phyloP scores from a whole-genome alignment of 2,888 invertebrate species.

The Arenicola marina region DNA sequence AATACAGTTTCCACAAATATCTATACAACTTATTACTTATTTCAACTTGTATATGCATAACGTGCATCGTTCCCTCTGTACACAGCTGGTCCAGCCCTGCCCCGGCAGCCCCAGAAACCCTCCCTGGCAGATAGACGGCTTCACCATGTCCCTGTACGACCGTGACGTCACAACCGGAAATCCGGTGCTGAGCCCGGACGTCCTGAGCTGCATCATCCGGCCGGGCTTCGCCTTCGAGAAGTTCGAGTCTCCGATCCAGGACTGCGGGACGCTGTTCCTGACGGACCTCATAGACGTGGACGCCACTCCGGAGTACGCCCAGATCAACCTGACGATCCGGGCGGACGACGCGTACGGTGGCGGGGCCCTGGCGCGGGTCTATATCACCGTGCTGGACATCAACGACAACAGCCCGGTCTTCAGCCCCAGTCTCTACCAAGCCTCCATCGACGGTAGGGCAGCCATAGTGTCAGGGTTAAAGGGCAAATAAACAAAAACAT shows the following conservation, averaged over 20 bases:
- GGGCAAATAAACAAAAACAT: too few species aligned
- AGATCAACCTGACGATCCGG: neutral
- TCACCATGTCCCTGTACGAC: neutral
- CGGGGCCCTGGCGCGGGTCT: neutral
- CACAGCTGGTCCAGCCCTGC: neutral
- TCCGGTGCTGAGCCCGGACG: neutral
- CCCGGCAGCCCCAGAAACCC: neutral
- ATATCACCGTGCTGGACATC: slow-evolving; percentile 4
- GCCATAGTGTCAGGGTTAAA: too few species aligned
- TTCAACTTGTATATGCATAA: neutral
- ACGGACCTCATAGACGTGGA: neutral
- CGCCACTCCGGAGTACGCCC: neutral
- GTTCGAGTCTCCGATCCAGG: neutral
- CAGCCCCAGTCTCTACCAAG: too few species aligned
- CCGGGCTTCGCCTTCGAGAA: neutral
- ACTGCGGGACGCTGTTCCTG: neutral
- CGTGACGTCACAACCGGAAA: neutral
- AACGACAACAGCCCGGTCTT: slow-evolving; percentile 7
- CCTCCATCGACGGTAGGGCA: too few species aligned
- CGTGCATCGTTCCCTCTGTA: neutral
- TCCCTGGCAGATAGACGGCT: neutral
- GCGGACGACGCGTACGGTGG: neutral
- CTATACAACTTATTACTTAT: neutral
- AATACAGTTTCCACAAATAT: too few species aligned
- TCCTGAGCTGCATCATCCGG: neutral